Evolutionary conservation across 2,113 vertebrate genomes (phyloP).

Genomic region (Nerophis lumbriciformis): DNA sequence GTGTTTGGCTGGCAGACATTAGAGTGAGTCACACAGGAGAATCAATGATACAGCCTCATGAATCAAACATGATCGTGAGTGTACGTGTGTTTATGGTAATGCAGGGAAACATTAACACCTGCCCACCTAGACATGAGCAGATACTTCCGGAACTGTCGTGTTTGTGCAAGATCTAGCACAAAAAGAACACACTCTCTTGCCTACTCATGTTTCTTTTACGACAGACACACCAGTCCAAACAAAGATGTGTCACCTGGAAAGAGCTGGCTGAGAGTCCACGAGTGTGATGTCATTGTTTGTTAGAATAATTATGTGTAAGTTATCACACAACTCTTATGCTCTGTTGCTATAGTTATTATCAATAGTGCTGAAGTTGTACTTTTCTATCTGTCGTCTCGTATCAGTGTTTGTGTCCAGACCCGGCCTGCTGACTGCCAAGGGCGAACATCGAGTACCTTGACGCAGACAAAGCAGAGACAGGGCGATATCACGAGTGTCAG

Average conservation of each 20-base stretch:
- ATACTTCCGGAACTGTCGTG: background rate
- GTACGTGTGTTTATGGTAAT: conserved; percentile 5
- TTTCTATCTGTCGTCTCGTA: too few relatives aligned
- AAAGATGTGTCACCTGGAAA: conserved; percentile 29
- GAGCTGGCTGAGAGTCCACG: conserved; percentile 17
- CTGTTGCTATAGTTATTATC: too few relatives aligned
- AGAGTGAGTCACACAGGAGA: conserved; percentile 39
- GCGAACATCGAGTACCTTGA: too few relatives aligned
- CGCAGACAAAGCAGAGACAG: too few relatives aligned
- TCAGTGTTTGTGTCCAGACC: too few relatives aligned
- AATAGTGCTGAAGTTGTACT: too few relatives aligned
- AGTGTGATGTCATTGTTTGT: conserved; percentile 36
- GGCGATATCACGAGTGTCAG: too few relatives aligned
- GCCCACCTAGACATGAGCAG: background rate
- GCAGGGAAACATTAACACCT: background rate
- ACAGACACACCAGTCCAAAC: conserved; percentile 12
- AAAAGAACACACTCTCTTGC: background rate
- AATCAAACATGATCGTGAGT: conserved; percentile 53
- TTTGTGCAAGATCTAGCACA: background rate
- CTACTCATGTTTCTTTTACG: background rate
- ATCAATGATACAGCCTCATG: conserved; percentile 47
- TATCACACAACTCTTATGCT: too few relatives aligned
- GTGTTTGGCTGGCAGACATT: conserved; percentile 52
- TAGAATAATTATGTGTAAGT: too few relatives aligned
- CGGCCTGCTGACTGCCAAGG: too few relatives aligned